Evolutionary conservation across 2,113 vertebrate species (phyloP).

Genomic region (Rana temporaria): DNA sequence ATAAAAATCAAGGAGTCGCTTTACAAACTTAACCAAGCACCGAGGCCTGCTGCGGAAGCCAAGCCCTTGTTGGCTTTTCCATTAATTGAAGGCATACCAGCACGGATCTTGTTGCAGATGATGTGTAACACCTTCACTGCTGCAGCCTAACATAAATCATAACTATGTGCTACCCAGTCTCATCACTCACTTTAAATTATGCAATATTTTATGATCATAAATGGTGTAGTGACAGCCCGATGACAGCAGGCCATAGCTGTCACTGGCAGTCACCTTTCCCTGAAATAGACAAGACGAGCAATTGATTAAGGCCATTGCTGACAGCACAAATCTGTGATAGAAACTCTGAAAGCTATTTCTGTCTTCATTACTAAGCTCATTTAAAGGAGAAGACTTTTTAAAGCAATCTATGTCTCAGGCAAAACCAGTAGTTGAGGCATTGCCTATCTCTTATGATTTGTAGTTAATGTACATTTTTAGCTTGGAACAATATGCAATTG

Average conservation of each 20-base stretch:
- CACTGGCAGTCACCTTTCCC: conserved; percentile 26
- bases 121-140: conserved; percentile 50
- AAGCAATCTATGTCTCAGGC: neutral
- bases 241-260: conserved; percentile 39
- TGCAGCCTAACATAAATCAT: conserved; percentile 1
- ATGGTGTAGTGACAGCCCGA: conserved; percentile 25
- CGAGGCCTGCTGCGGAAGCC: conserved; percentile 49
- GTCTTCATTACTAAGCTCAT: conserved; percentile 17
- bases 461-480: neutral
- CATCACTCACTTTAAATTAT: neutral
- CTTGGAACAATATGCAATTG: neutral
- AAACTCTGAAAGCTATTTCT: conserved; percentile 10
- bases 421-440: neutral
- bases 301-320: conserved; percentile 34
- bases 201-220: conserved; percentile 5
- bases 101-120: conserved; percentile 42
- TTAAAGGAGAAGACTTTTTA: neutral
- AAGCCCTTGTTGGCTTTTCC: conserved; percentile 55
- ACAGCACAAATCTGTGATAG: conserved; percentile 16
- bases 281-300: conserved; percentile 13
- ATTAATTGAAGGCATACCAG: conserved; percentile 56
- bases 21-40: conserved; percentile 55
- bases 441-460: neutral
- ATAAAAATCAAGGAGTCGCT: conserved; percentile 58
- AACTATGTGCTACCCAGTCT: neutral